A percentile compares a stretch with the other conserved stretches of the same genome.
These are phyloP conservation scores for Takifugu bimaculatus DNA, from an alignment of 2,113 vertebrate species.

Conservation along the genomic window DNA sequence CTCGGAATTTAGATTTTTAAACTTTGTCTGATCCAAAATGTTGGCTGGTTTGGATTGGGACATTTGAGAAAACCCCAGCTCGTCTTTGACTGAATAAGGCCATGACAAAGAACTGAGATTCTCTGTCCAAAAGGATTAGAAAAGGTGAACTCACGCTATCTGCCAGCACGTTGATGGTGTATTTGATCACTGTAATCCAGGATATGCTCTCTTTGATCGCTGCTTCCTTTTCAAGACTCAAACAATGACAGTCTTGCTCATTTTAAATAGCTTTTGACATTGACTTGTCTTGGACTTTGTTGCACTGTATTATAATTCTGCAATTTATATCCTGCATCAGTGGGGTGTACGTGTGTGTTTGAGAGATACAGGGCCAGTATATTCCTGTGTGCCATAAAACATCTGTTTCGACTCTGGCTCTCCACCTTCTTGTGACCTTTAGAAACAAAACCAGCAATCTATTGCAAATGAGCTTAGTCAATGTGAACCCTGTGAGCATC, in stretches of 20 bases:
- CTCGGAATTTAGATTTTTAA: not conserved
- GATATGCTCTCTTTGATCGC: constrained; percentile 45
- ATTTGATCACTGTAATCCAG: constrained; percentile 16
- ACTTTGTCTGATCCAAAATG: not conserved
- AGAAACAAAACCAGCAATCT: constrained; percentile 44
- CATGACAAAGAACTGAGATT: not conserved
- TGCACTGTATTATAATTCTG: no score
- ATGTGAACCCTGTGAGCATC: constrained; percentile 28
- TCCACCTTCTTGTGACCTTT: constrained; percentile 48
- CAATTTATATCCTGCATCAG: not conserved
- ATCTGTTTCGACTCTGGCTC: constrained; percentile 48
- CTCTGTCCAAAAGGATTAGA: not conserved
- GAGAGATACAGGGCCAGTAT: not conserved
- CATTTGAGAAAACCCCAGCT: no score
- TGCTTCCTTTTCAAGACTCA: constrained; percentile 20
- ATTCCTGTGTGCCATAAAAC: constrained; percentile 28
- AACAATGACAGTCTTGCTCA: constrained; percentile 28
- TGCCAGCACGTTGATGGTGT: constrained; percentile 12
- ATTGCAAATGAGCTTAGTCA: constrained; percentile 49
- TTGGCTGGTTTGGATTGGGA: no score
- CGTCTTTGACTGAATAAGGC: no score
- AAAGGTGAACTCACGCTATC: not conserved
- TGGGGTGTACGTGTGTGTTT: constrained; percentile 5
- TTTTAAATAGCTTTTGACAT: constrained; percentile 41
- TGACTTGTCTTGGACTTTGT: constrained; percentile 45